These are phyloP conservation scores for Centropyge bicolor DNA, from an alignment of 2,797 vertebrate genomes.

Conservation along the genomic window DNA sequence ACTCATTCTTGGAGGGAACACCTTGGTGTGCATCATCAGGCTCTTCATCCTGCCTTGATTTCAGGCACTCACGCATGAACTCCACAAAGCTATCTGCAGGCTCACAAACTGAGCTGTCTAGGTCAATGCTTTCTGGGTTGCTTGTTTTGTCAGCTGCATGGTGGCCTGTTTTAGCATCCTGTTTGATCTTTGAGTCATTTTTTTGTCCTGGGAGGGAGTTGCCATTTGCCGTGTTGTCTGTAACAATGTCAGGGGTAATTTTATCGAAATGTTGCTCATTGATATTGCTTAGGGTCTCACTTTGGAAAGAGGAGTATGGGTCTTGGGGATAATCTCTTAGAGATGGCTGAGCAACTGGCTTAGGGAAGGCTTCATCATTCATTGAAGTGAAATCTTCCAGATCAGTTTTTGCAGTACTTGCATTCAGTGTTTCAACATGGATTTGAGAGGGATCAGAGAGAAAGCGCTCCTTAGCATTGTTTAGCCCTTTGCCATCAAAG, in stretches of 20 bases:
- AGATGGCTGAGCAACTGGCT: slow-evolving; percentile 45
- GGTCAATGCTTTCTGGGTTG: slow-evolving; percentile 58
- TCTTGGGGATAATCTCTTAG: slow-evolving; percentile 71
- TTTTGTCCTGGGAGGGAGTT: slow-evolving; percentile 42
- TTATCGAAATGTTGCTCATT: slow-evolving; percentile 55
- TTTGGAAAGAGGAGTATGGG: slow-evolving; percentile 74
- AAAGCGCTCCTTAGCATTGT: slow-evolving; percentile 63
- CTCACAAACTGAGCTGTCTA: slow-evolving; percentile 57
- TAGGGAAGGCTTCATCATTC: slow-evolving; percentile 56
- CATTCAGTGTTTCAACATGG: slow-evolving; percentile 36
- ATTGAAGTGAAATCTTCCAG: slow-evolving; percentile 32
- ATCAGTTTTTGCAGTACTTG: slow-evolving; percentile 26
- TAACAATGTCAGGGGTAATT: slow-evolving; percentile 19
- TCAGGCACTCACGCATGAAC: slow-evolving; percentile 88
- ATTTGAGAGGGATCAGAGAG: slow-evolving; percentile 63
- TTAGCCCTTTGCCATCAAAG: slow-evolving; percentile 47
- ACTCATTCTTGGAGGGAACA: slow-evolving; percentile 24
- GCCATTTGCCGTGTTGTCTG: slow-evolving; percentile 38
- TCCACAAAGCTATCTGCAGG: slow-evolving; percentile 86
- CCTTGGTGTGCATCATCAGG: slow-evolving; percentile 51
- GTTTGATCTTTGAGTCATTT: slow-evolving; percentile 34
- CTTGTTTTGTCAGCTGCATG: slow-evolving; percentile 53
- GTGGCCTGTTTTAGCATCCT: slow-evolving; percentile 42
- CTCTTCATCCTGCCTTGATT: slow-evolving; percentile 83
- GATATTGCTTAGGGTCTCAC: slow-evolving; percentile 37